Conservation (phyloP, 2,113 vertebrate species). For the Abramis brama region DNA sequence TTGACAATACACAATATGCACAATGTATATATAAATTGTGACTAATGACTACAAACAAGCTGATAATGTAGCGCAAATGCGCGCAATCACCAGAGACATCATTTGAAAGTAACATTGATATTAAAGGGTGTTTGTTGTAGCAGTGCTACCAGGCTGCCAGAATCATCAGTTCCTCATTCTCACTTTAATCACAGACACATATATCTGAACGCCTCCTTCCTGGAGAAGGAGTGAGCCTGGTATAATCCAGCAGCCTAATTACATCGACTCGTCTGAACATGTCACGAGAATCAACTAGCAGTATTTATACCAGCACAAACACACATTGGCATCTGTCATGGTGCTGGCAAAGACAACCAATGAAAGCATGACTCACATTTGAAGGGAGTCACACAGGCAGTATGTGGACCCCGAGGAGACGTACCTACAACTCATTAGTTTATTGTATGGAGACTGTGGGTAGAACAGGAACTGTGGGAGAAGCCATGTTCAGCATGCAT, state of each 20-base stretch:
- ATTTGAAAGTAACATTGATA: constrained; percentile 8
- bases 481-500: constrained; percentile 5
- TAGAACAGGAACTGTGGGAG: constrained; percentile 14
- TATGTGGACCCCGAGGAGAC: not conserved
- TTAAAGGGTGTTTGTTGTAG: not conserved
- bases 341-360: not conserved
- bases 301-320: constrained; percentile 22
- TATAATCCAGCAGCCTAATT: constrained; percentile 38
- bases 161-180: constrained; percentile 3
- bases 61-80: not conserved
- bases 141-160: not conserved
- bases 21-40: too few relatives aligned
- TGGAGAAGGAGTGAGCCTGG: constrained; percentile 2
- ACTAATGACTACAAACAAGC: not conserved
- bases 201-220: constrained; percentile 16
- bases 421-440: constrained; percentile 17
- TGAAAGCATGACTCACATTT: not conserved
- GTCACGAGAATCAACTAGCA: constrained; percentile 24
- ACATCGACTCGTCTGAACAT: constrained; percentile 32
- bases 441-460: not conserved
- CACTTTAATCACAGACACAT: constrained; percentile 35
- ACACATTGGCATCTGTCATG: constrained; percentile 10
- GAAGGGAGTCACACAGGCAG: constrained; percentile 24
- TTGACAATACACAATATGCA: too few relatives aligned
- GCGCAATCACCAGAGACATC: not conserved